Percentiles rank a stretch among this genome's conserved stretches.
Conservation (phyloP, 2,797 vertebrate species). For the Onychomys torridus region DNA sequence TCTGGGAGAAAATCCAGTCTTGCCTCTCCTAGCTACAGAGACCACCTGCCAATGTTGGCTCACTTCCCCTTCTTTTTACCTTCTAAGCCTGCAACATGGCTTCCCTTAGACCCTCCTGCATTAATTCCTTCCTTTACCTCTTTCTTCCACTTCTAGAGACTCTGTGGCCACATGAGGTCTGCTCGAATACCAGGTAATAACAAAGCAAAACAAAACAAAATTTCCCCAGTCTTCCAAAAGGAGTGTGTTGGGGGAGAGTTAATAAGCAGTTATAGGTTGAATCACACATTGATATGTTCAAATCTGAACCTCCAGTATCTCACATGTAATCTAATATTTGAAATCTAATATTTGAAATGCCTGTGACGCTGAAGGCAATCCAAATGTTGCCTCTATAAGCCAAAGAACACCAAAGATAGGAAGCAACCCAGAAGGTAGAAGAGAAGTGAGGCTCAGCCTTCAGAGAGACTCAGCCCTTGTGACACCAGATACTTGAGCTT, state of each 20-base stretch:
- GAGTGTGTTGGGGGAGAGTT: too few species aligned
- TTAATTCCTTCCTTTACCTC: neutral
- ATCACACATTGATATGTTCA: neutral
- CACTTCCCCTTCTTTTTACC: neutral
- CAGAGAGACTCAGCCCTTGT: neutral
- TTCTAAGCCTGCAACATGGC: slow-evolving; percentile 8
- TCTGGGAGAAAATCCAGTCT: neutral
- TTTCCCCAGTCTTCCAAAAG: neutral
- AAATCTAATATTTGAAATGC: neutral
- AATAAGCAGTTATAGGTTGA: neutral
- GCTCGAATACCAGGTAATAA: neutral
- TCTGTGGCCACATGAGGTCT: neutral
- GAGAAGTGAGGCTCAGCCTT: neutral
- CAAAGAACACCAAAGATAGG: neutral
- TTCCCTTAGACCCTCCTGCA: neutral
- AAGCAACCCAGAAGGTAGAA: neutral
- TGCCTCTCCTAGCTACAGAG: slow-evolving; percentile 5
- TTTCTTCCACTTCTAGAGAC: slow-evolving; percentile 23
- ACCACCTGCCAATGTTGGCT: neutral
- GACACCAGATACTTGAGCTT: slow-evolving; percentile 1
- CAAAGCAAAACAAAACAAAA: neutral
- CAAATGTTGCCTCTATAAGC: neutral
- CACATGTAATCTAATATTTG: slow-evolving; percentile 3
- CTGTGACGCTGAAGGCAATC: neutral
- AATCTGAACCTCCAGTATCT: neutral